Conservation (phyloP, 2,888 invertebrate species). For the Globia sparganii region DNA sequence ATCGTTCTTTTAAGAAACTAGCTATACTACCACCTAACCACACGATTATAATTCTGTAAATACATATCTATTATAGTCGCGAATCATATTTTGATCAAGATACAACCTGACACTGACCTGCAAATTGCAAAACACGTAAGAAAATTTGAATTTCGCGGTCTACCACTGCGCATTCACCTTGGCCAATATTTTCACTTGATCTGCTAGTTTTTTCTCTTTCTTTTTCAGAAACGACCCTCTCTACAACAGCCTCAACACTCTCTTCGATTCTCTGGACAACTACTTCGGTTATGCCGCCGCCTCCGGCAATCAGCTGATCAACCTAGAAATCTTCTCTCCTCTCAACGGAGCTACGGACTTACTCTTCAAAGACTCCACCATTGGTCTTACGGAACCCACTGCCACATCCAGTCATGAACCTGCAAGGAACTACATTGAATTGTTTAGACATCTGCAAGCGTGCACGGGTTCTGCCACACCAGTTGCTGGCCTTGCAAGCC, state of each 20-base stretch:
- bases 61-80: too few relatives aligned
- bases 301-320: conserved; percentile 78
- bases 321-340: conserved; percentile 90
- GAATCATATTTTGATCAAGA: too few relatives aligned
- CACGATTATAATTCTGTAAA: too few relatives aligned
- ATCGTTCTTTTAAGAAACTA: too few relatives aligned
- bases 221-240: conserved; percentile 80
- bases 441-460: conserved; percentile 86
- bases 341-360: conserved; percentile 89
- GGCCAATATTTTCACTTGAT: not conserved
- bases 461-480: conserved; percentile 78
- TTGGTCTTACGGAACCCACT: conserved; percentile 88
- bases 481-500: conserved; percentile 66
- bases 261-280: conserved; percentile 86
- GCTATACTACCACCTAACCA: too few relatives aligned
- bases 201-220: not conserved
- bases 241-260: conserved; percentile 77
- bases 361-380: conserved; percentile 91
- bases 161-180: too few relatives aligned
- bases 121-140: too few relatives aligned
- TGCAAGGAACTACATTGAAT: conserved; percentile 90
- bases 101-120: too few relatives aligned
- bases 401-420: conserved; percentile 76
- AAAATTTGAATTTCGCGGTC: too few relatives aligned
- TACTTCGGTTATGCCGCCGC: conserved; percentile 88